Evolutionary conservation across 2,888 invertebrate genomes (phyloP).

Genomic region (Blera fallax): DNA sequence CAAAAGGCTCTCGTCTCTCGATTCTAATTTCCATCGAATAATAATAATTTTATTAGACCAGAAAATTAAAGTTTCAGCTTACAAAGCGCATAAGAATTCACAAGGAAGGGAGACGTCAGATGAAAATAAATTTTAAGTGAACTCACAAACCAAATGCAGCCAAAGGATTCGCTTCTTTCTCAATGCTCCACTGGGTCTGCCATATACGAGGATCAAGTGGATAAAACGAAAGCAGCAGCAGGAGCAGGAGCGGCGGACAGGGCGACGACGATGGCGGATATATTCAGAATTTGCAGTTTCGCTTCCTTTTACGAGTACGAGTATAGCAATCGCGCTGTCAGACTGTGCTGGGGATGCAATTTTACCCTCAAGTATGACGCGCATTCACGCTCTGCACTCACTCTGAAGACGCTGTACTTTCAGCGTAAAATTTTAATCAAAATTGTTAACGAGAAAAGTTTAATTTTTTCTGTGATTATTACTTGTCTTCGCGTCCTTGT

Average conservation of each 20-base stretch:
- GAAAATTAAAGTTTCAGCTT: constrained; percentile 70
- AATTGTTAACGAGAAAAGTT: constrained; percentile 75
- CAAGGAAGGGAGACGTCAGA: neutral
- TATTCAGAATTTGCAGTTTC: constrained; percentile 58
- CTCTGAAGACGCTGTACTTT: constrained; percentile 10
- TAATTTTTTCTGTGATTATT: constrained; percentile 74
- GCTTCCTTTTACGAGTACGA: constrained; percentile 30
- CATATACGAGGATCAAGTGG: constrained; percentile 30
- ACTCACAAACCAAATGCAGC: constrained; percentile 29
- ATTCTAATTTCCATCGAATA: constrained; percentile 57
- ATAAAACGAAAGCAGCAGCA: neutral
- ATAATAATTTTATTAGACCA: constrained; percentile 71
- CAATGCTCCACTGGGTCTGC: constrained; percentile 5
- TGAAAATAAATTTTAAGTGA: constrained; percentile 58
- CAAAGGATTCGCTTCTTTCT: constrained; percentile 37
- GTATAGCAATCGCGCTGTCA: constrained; percentile 25
- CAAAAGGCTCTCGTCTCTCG: neutral
- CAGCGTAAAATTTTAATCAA: constrained; percentile 75
- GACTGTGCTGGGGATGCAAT: neutral
- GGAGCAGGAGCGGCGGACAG: neutral
- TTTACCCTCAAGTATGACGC: neutral
- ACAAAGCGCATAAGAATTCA: constrained; percentile 40
- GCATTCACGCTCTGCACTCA: neutral
- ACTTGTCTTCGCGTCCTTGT: constrained; percentile 65
- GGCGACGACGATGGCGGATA: constrained; percentile 2